Base-by-base conservation (phyloP, 2,113 vertebrate genomes). In the Prochilodus magdalenae region DNA sequence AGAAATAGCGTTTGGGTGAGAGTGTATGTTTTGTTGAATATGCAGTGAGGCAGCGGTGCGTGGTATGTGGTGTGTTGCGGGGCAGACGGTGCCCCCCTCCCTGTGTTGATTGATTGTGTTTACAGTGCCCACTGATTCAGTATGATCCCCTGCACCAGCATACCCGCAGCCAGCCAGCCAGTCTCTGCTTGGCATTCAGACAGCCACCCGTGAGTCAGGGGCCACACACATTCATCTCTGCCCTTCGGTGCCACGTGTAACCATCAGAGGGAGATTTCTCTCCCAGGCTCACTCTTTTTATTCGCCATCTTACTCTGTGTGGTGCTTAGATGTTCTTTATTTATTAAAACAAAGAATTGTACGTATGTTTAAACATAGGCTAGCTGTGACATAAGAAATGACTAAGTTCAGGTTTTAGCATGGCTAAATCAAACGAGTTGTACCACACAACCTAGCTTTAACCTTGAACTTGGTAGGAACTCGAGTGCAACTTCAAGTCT, bases 71-170 rank as follows among this genome's bases (percentile, higher is more conserved):
- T 80, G 72, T 77, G 60, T 80, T 86, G 27, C 63, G 30, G 83
- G 53, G 44, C 69, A 65, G 29, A 12, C 26, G 33, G 20, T 26
- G 44, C 65, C 27, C 36, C 57, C 26, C 26, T 13, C 65, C 29
- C 53, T 60, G 51, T 57, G 71, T 81, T 84, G 86, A 89, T 88
- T 78, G 63, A 81, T 87, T 83, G 76, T 89, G 83, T 90, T 84
- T 86, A 84, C 79, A 77, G 63, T 82, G 29, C 40, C 62, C 81
- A 81, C 72, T 84, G 80, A 84, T 85, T 84, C 73, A 73, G 80
- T 77, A 76, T 86, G 80, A 87, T 84, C 81, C 78, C 73, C 72
- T 70, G 67, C 83, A 85, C 65, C 70, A 75, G 66, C 74, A 69
- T 73, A 73, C 26, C 67, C 83, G 82, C 69, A 85, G 26, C 44